A percentile compares a stretch with the other conserved stretches of the same genome.
Conservation (phyloP, 2,888 invertebrate species). For the Drosophila nigritarsus region DNA sequence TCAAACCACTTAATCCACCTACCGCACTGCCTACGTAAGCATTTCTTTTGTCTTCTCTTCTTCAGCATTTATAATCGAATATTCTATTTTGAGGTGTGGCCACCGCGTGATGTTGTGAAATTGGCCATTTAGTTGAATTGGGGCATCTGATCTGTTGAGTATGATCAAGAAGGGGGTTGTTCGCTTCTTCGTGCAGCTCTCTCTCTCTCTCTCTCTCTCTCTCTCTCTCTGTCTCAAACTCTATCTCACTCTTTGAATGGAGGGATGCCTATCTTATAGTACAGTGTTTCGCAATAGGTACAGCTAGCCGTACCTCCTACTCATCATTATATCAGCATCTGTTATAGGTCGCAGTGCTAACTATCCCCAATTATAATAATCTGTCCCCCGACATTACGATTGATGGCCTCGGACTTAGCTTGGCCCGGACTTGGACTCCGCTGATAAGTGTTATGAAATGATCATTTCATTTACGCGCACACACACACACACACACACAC, state of each 20-base stretch:
- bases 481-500: background rate
- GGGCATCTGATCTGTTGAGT: constrained; percentile 18
- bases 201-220: background rate
- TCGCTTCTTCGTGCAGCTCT: background rate
- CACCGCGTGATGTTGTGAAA: constrained; percentile 57
- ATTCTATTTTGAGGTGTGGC: constrained; percentile 46
- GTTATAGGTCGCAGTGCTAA: too few species aligned
- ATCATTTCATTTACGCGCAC: constrained; percentile 1
- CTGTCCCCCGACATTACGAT: constrained; percentile 35
- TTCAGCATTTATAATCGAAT: constrained; percentile 28
- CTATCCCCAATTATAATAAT: too few species aligned
- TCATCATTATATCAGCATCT: background rate
- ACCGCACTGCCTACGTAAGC: constrained; percentile 26
- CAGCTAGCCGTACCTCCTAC: background rate
- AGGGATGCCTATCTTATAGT: background rate
- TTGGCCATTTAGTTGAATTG: constrained; percentile 27
- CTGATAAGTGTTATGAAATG: constrained; percentile 23
- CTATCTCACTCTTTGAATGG: background rate
- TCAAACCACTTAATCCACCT: constrained; percentile 7
- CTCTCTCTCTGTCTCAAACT: background rate
- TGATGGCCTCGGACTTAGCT: constrained; percentile 39
- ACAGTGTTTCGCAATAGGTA: constrained; percentile 16
- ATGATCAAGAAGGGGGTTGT: background rate
- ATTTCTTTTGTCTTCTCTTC: constrained; percentile 12
- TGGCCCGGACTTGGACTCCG: constrained; percentile 16